Conservation (phyloP, 2,797 vertebrate species). For the Arnoldichthys spilopterus region DNA sequence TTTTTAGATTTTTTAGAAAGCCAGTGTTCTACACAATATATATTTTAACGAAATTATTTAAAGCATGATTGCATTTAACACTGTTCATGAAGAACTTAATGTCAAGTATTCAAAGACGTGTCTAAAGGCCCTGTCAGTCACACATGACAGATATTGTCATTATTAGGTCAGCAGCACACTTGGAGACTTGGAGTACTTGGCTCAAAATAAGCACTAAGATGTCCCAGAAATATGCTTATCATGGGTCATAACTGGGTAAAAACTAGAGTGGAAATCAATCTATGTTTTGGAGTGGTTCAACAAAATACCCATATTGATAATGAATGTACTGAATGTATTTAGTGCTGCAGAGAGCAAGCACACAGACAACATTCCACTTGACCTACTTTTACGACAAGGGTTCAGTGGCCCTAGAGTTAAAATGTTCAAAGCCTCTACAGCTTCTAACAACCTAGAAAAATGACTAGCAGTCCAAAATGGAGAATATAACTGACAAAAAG, state of each 20-base stretch:
- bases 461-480: neutral
- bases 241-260: neutral
- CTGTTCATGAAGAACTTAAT: neutral
- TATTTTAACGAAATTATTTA: conserved; percentile 12
- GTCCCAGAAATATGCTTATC: neutral
- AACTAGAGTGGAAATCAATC: neutral
- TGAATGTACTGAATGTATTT: neutral
- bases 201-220: neutral
- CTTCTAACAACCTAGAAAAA: neutral
- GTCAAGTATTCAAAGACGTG: conserved; percentile 10
- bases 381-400: conserved; percentile 44
- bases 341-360: neutral
- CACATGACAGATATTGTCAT: conserved; percentile 32
- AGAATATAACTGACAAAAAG: no score
- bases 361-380: conserved; percentile 19
- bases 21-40: no score
- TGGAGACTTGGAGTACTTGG: neutral
- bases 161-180: conserved; percentile 17
- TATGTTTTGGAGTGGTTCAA: neutral
- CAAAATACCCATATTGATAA: neutral
- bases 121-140: conserved; percentile 41
- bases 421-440: conserved; percentile 25
- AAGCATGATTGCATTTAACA: neutral
- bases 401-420: conserved; percentile 21
- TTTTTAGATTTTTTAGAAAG: neutral